Base-by-base conservation (phyloP, 2,113 vertebrate genomes). In the Thryonomys swinderianus region DNA sequence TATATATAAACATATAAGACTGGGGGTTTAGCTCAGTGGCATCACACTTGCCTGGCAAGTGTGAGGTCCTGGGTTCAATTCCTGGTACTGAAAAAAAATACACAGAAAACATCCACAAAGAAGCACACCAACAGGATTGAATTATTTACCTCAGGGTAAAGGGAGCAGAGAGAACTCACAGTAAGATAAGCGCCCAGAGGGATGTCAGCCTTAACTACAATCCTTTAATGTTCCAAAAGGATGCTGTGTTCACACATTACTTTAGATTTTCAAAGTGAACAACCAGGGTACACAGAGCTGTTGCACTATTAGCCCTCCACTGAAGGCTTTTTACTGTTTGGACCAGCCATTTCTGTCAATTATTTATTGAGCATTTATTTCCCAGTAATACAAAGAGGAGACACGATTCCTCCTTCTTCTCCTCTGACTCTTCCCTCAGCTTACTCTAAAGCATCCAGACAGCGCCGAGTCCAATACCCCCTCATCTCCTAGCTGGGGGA, bases 331-430 rank as follows among this genome's bases (percentile, higher is more conserved):
- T 87, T 27, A 79, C 83, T 86, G 74, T 74, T 90, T 37, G 34
- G 83, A 55, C 17, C 27, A 74, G n/a, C 79, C 37, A 6, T 13
- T 84, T 34, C 61, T 27, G 73, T 90, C 91, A 59, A 73, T 93
- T 88, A 90, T 57, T 94, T 67, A 93, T 42, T 37, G 69, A 76
- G n/a, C 40, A 37, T 62, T 89, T 86, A 1, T 37, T 91, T 79
- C 57, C 82, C 11, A 42, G 79, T 51, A 13, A 61, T 14, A 11
- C 11, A 16, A 2, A 2, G 7, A 25, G 3, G 55, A 73, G 90
- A 85, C 34, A 23, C 9, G 32, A 10, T 5, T 18, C 80, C 61
- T 86, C 45, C 59, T 23, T 10, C 7, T 80, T 91, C 74, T 11
- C 59, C 16, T 69, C 53, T 0, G 7, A 55, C 13, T 57, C 71